Percentiles rank a stretch among this genome's conserved stretches.
Evolutionary conservation across 2,113 vertebrate genomes (phyloP).

Genomic region (Tricholaema leucomelas): DNA sequence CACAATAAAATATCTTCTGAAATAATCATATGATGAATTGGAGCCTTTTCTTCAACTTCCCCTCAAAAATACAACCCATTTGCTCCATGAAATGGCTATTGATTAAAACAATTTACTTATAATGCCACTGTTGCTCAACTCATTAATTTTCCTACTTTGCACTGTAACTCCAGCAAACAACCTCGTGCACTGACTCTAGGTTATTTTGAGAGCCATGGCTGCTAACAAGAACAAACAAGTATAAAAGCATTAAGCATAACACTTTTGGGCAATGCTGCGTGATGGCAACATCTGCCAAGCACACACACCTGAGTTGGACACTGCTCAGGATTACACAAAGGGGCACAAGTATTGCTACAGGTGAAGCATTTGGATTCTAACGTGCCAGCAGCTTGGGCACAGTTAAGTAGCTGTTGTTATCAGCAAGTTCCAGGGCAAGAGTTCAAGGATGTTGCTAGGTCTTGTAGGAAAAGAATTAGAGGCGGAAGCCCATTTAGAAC

Average conservation of each 20-base stretch:
- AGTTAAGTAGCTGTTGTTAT: neutral
- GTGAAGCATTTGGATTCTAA: neutral
- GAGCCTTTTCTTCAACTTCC: constrained; percentile 4
- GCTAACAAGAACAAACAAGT: neutral
- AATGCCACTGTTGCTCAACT: constrained; percentile 5
- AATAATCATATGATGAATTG: constrained; percentile 36
- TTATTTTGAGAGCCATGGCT: neutral
- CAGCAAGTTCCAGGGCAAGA: neutral
- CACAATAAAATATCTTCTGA: neutral
- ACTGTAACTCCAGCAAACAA: neutral
- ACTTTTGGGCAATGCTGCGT: neutral
- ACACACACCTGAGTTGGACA: neutral
- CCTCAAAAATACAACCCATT: constrained; percentile 4
- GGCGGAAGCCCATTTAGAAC: too few relatives aligned
- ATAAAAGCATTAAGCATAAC: neutral
- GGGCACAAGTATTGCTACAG: neutral
- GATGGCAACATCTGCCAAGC: neutral
- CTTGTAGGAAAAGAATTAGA: too few relatives aligned
- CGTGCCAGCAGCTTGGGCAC: neutral
- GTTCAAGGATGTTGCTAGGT: too few relatives aligned
- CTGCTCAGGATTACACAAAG: neutral
- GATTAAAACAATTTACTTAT: constrained; percentile 38
- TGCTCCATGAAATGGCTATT: constrained; percentile 14
- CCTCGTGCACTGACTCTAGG: neutral
- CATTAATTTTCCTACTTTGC: constrained; percentile 36